Evolutionary conservation across 1,140 invertebrate species (phyloP).

Genomic region (Stegodyphus mimosarum): DNA sequence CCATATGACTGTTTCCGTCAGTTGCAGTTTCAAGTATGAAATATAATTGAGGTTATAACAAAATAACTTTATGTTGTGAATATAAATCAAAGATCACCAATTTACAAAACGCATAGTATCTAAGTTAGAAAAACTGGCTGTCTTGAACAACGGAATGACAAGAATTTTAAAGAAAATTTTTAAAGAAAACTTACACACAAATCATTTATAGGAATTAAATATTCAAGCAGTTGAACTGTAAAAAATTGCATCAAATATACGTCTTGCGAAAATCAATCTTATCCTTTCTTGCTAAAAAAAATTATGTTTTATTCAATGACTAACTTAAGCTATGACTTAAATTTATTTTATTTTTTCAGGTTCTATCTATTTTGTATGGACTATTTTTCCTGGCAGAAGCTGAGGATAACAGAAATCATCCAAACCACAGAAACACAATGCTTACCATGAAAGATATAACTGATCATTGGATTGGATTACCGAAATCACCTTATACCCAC

Average conservation of each 20-base stretch:
- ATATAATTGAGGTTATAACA: no score
- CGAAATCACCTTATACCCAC: slow-evolving; percentile 40
- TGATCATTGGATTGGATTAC: slow-evolving; percentile 43
- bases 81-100: no score
- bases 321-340: neutral
- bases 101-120: no score
- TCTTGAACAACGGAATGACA: no score
- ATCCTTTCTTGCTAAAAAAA: neutral
- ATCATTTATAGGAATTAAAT: neutral
- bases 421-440: slow-evolving; percentile 20
- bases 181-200: no score
- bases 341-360: neutral
- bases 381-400: neutral
- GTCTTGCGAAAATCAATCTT: neutral
- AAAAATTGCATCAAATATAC: neutral
- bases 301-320: neutral
- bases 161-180: no score
- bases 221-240: neutral
- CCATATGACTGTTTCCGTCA: no score
- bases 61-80: no score
- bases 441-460: slow-evolving; percentile 18
- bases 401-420: slow-evolving; percentile 18
- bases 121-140: no score
- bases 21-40: no score
- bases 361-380: neutral